Evolutionary conservation across 2,797 vertebrate genomes (phyloP).

Genomic region (Myoxocephalus aenaeus): DNA sequence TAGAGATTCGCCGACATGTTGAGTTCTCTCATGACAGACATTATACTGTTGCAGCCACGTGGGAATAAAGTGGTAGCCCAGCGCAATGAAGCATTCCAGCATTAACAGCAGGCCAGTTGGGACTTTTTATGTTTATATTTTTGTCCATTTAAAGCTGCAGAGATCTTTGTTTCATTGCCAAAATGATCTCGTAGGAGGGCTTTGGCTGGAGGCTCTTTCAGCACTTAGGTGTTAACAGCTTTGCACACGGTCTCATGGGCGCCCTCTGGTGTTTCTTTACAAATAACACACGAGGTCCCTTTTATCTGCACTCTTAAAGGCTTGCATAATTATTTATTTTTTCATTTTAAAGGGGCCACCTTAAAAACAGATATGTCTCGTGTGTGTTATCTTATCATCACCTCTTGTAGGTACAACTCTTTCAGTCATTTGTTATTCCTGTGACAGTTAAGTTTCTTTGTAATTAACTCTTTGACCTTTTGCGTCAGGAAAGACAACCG

Average conservation of each 20-base stretch:
- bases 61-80: too few species aligned
- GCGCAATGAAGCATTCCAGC: too few species aligned
- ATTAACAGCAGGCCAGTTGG: too few species aligned
- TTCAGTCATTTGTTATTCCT: not conserved
- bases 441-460: not conserved
- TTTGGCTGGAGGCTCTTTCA: not conserved
- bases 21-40: too few species aligned
- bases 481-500: not conserved
- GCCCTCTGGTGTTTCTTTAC: constrained; percentile 5
- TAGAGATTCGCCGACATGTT: too few species aligned
- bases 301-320: not conserved
- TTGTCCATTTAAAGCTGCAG: too few species aligned
- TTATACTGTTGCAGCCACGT: too few species aligned
- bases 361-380: not conserved
- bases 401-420: too few species aligned
- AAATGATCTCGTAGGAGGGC: too few species aligned
- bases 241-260: not conserved
- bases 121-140: too few species aligned
- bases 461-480: too few species aligned
- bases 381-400: too few species aligned
- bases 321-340: not conserved
- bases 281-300: not conserved
- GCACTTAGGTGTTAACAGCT: not conserved
- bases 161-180: not conserved
- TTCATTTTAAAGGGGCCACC: not conserved